phyloP scores from a whole-genome alignment of 2,888 invertebrate genomes.

The Prenolepis imparis region DNA sequence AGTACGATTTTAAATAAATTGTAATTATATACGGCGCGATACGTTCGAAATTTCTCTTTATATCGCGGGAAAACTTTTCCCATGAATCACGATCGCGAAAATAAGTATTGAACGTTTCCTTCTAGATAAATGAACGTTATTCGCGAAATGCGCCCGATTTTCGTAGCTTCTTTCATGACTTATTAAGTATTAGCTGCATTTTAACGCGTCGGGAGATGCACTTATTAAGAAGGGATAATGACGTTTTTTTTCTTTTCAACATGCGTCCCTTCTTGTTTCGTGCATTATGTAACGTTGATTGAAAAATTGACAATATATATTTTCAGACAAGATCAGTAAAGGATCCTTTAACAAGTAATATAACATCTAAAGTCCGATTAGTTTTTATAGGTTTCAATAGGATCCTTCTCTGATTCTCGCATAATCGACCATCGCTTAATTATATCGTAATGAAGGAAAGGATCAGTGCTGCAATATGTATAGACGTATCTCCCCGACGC shows the following conservation, averaged over 20 bases:
- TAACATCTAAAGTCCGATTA: slow-evolving; percentile 3
- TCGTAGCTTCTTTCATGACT: slow-evolving; percentile 39
- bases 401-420: slow-evolving; percentile 28
- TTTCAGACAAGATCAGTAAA: background rate
- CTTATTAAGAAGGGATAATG: slow-evolving; percentile 6
- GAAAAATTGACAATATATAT: background rate
- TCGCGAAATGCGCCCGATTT: slow-evolving; percentile 22
- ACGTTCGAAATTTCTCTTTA: slow-evolving; percentile 35
- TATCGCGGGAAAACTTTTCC: slow-evolving; percentile 6
- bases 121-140: slow-evolving; percentile 24
- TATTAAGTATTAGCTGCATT: slow-evolving; percentile 46
- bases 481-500: slow-evolving; percentile 30
- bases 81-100: background rate
- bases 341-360: background rate
- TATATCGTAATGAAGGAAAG: slow-evolving; percentile 26
- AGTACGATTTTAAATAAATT: slow-evolving; percentile 54
- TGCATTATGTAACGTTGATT: slow-evolving; percentile 6
- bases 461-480: slow-evolving; percentile 21
- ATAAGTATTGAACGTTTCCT: slow-evolving; percentile 34
- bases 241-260: slow-evolving; percentile 15
- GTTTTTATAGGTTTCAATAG: slow-evolving; percentile 25
- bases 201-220: slow-evolving; percentile 23
- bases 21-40: slow-evolving; percentile 42
- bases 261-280: slow-evolving; percentile 29
- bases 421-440: background rate